Percentiles rank a stretch among this genome's conserved stretches.
Evolutionary conservation across 2,797 vertebrate species (phyloP).

Genomic region (Epinephelus awoara): DNA sequence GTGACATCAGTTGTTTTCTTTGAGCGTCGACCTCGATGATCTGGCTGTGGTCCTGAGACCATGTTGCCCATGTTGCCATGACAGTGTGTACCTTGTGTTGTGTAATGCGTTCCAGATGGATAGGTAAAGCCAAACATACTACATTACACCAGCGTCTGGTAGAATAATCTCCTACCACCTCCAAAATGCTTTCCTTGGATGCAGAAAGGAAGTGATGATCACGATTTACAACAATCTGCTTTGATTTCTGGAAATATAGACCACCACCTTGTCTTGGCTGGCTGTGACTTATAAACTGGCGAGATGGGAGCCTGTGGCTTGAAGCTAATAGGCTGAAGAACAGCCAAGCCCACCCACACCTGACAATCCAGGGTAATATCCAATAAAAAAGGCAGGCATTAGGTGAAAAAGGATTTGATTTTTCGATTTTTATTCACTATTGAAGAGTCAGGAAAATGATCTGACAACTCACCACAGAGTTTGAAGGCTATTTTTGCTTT

Average conservation of each 20-base stretch:
- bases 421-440: slow-evolving; percentile 55
- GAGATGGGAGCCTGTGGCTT: slow-evolving; percentile 71
- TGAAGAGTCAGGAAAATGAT: slow-evolving; percentile 46
- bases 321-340: slow-evolving; percentile 70
- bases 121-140: slow-evolving; percentile 79
- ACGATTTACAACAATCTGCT: slow-evolving; percentile 80
- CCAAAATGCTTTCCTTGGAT: slow-evolving; percentile 82
- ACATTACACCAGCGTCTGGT: slow-evolving; percentile 75
- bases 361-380: slow-evolving; percentile 68
- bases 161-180: slow-evolving; percentile 78
- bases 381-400: slow-evolving; percentile 53
- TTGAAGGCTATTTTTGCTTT: slow-evolving; percentile 59
- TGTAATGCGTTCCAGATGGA: slow-evolving; percentile 82
- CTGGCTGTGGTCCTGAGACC: slow-evolving; percentile 47
- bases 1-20: slow-evolving; percentile 73
- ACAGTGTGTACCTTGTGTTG: slow-evolving; percentile 65
- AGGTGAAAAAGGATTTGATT: slow-evolving; percentile 49
- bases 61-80: slow-evolving; percentile 73
- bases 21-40: slow-evolving; percentile 46
- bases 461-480: slow-evolving; percentile 49
- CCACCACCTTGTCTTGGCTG: slow-evolving; percentile 81
- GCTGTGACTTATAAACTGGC: slow-evolving; percentile 75
- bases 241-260: slow-evolving; percentile 83
- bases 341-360: slow-evolving; percentile 86
- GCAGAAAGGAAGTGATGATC: slow-evolving; percentile 81